Base-by-base conservation (phyloP, 2,888 invertebrate species). In the Alentia gelatinosa region DNA sequence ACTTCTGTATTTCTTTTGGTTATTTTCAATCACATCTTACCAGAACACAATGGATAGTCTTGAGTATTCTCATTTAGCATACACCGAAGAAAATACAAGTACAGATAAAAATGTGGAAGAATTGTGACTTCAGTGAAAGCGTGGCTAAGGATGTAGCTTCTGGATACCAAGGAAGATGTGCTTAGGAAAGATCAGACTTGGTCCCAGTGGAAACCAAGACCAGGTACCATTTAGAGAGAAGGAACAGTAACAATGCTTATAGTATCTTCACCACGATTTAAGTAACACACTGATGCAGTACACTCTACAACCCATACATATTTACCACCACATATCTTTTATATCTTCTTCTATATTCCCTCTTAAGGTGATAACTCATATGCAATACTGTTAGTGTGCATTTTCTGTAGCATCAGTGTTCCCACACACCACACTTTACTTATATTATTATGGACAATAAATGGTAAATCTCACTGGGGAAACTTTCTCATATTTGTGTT, bases 11-110 rank as follows among this genome's bases (percentile, higher is more conserved):
- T n/a, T n/a, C n/a, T n/a, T n/a, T n/a, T n/a, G n/a, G n/a, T n/a
- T n/a, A n/a, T n/a, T n/a, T n/a, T n/a, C n/a, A n/a, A n/a, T n/a
- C n/a, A n/a, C n/a, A n/a, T n/a, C n/a, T n/a, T n/a, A n/a, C n/a
- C n/a, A n/a, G n/a, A n/a, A n/a, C n/a, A n/a, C n/a, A 68, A 68
- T 47, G 68, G 30, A 5, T 26, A 3, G 30, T 26, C 68, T 68
- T 68, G 68, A 68, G 30, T 68, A 68, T 68, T 68, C 68, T 68
- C 68, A 68, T 68, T 68, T 68, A 68, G 19, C n/a, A 68, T 4
- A 68, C 26, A 26, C 68, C n/a, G 68, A 47, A 19, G 47, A 47
- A 47, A 56, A 12, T 56, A n/a, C n/a, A 56, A n/a, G 23, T n/a
- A 56, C 56, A 56, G 3, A 56, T 56, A 56, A 19, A 56, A 1